These are phyloP conservation scores for Mandrillus leucophaeus DNA, from an alignment of 2,113 vertebrate species.

Conservation along the genomic window DNA sequence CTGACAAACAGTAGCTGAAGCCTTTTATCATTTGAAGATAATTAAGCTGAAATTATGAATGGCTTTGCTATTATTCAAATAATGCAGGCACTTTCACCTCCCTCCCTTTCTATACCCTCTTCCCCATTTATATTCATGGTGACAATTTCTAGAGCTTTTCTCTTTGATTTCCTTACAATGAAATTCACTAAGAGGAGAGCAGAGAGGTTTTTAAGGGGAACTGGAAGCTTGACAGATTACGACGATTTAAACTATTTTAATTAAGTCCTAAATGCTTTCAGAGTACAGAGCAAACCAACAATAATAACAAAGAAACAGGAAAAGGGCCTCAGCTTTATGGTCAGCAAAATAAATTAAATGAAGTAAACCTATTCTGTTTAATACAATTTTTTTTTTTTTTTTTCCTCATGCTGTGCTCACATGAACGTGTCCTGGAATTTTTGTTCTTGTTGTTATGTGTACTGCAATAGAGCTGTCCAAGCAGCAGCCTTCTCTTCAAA, in stretches of 20 bases:
- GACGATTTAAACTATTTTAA: conserved; percentile 70
- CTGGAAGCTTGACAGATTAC: conserved; percentile 62
- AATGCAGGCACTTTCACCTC: background rate
- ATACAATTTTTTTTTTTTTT: background rate
- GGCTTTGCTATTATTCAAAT: background rate
- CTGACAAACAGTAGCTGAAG: background rate
- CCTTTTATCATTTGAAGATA: conserved; percentile 28
- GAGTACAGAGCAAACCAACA: conserved; percentile 37
- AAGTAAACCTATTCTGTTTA: background rate
- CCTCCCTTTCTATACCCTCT: background rate
- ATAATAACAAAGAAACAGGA: conserved; percentile 48
- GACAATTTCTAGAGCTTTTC: conserved; percentile 40
- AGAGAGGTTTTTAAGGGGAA: conserved; percentile 51
- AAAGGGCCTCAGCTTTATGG: conserved; percentile 6
- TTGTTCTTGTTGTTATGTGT: background rate
- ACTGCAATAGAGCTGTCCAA: background rate
- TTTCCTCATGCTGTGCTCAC: background rate
- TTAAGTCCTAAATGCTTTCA: conserved; percentile 67
- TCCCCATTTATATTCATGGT: conserved; percentile 59
- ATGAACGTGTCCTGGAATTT: background rate
- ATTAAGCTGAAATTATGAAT: conserved; percentile 51
- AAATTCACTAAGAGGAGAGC: conserved; percentile 41
- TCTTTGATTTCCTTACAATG: conserved; percentile 55
- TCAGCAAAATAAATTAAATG: background rate
- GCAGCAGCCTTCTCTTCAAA: background rate